Percentiles rank a stretch among this genome's conserved stretches.
Evolutionary conservation across 2,113 vertebrate species (phyloP).

Genomic region (Chloropsis hardwickii): DNA sequence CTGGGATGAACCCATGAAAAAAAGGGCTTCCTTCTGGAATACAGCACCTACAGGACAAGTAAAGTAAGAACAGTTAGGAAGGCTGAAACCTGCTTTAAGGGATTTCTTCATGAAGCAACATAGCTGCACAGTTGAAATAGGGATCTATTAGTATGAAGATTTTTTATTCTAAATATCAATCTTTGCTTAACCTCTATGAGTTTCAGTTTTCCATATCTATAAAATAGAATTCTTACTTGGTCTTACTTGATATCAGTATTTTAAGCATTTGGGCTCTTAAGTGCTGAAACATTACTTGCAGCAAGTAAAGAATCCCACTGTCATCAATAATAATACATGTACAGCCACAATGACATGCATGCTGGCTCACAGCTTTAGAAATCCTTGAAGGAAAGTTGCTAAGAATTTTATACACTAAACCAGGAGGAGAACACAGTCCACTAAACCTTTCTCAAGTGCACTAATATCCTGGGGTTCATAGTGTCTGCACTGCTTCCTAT

Average conservation of each 20-base stretch:
- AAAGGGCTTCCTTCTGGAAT: neutral
- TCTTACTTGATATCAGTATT: neutral
- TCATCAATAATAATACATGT: neutral
- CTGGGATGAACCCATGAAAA: neutral
- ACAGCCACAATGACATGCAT: neutral
- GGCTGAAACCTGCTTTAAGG: neutral
- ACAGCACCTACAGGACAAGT: neutral
- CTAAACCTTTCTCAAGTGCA: neutral
- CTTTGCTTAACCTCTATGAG: neutral
- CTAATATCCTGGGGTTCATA: neutral
- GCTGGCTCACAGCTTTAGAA: neutral
- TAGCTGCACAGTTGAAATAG: neutral
- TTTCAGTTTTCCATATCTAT: neutral
- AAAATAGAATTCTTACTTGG: neutral
- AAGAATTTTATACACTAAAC: neutral
- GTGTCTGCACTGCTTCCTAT: neutral
- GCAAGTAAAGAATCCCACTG: neutral
- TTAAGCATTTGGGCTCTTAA: neutral
- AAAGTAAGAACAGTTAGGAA: neutral
- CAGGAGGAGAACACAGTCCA: neutral
- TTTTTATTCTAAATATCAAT: neutral
- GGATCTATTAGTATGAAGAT: neutral
- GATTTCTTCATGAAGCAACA: neutral
- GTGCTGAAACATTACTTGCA: neutral
- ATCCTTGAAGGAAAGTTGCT: conserved; percentile 34